Conservation (phyloP, 2,888 invertebrate genomes). For the Ophonus ardosiacus region DNA sequence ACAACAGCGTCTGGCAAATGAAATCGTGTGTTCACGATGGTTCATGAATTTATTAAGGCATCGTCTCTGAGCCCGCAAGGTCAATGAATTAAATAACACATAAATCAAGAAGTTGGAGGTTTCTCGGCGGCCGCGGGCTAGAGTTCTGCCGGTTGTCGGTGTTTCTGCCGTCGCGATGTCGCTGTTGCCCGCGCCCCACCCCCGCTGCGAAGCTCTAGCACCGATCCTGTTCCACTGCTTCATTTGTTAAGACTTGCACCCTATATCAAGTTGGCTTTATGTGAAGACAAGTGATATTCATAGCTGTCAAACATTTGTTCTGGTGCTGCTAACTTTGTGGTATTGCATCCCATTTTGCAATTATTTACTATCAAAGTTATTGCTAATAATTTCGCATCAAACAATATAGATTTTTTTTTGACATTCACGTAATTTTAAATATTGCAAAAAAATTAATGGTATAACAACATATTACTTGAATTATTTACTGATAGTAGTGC, state of each 20-base stretch:
- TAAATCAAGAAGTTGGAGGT: constrained; percentile 58
- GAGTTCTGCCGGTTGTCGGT: not conserved
- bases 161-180: not conserved
- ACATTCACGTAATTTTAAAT: too few relatives aligned
- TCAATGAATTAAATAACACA: constrained; percentile 62
- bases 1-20: constrained; percentile 39
- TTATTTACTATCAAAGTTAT: too few relatives aligned
- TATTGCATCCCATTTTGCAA: not conserved
- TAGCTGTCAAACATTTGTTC: not conserved
- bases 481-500: too few relatives aligned
- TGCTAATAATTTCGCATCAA: too few relatives aligned
- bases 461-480: too few relatives aligned
- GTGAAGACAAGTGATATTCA: not conserved
- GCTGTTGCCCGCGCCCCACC: not conserved
- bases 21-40: constrained; percentile 55
- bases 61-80: constrained; percentile 56
- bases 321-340: not conserved
- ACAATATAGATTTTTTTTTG: too few relatives aligned
- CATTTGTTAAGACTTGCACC: constrained; percentile 17
- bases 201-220: not conserved
- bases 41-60: constrained; percentile 57
- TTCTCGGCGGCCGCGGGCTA: constrained; percentile 19
- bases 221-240: not conserved
- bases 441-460: too few relatives aligned
- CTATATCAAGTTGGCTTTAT: not conserved